Evolutionary conservation across 2,113 vertebrate species (phyloP).

Genomic region (Forbesichthys agassizii): DNA sequence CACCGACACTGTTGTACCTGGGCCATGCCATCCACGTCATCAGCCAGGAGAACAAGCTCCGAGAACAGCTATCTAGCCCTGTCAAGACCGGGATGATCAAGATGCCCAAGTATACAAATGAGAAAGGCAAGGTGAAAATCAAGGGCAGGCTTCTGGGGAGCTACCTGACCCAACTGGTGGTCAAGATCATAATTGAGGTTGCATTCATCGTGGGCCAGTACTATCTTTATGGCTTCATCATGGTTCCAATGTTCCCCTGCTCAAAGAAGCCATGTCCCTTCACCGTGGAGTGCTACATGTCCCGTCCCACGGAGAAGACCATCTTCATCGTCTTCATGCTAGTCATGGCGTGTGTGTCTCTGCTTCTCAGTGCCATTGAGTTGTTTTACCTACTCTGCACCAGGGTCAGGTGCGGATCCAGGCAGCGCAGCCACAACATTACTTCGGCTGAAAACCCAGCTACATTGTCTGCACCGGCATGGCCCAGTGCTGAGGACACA

Average conservation of each 20-base stretch:
- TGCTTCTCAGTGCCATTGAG: constrained; percentile 76
- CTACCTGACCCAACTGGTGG: constrained; percentile 75
- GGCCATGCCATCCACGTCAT: constrained; percentile 90
- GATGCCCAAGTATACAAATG: constrained; percentile 79
- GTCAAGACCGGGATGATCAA: constrained; percentile 35
- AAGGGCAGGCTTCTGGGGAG: constrained; percentile 77
- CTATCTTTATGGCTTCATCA: constrained; percentile 81
- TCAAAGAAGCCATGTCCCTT: constrained; percentile 77
- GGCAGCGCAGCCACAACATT: neutral
- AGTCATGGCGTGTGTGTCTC: constrained; percentile 75
- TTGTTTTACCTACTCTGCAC: constrained; percentile 76
- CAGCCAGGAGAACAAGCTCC: constrained; percentile 85
- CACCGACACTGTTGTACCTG: constrained; percentile 90
- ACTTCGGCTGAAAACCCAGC: constrained; percentile 42
- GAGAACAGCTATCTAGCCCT: constrained; percentile 62
- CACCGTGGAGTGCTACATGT: constrained; percentile 84
- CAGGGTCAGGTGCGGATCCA: constrained; percentile 50
- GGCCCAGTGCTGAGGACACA: constrained; percentile 14
- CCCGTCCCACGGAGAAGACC: constrained; percentile 83
- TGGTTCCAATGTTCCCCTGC: constrained; percentile 80
- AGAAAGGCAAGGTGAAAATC: constrained; percentile 72
- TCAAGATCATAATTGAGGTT: constrained; percentile 79
- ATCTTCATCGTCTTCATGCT: constrained; percentile 87
- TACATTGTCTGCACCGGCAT: constrained; percentile 23
- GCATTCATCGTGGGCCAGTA: constrained; percentile 82